Evolutionary conservation across 2,888 invertebrate species (phyloP).

Genomic region (Cyaniris semiargus): DNA sequence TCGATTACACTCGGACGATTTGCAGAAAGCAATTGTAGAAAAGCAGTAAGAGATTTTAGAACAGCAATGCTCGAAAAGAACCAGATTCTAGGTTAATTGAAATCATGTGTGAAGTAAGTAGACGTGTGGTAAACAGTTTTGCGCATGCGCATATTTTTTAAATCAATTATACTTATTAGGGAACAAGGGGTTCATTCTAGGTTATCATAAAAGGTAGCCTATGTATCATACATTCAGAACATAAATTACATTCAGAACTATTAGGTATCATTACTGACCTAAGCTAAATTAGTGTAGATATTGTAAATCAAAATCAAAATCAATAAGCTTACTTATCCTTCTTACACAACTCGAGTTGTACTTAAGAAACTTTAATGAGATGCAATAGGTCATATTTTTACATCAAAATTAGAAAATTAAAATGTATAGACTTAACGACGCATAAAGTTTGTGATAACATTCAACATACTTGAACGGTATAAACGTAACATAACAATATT

Average conservation of each 20-base stretch:
- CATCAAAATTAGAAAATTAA: not conserved
- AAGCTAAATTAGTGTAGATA: not conserved
- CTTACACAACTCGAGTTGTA: not conserved
- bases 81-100: too few relatives aligned
- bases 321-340: too few relatives aligned
- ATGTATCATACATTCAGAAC: too few relatives aligned
- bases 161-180: too few relatives aligned
- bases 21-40: slow-evolving; percentile 52
- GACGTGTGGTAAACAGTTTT: too few relatives aligned
- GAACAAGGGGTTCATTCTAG: not conserved
- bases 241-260: too few relatives aligned
- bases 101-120: too few relatives aligned
- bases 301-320: too few relatives aligned
- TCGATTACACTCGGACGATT: slow-evolving; percentile 61
- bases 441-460: slow-evolving; percentile 22
- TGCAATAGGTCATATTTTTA: not conserved
- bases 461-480: slow-evolving; percentile 40
- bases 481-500: slow-evolving; percentile 46
- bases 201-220: not conserved
- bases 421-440: not conserved
- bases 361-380: not conserved
- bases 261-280: not conserved
- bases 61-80: not conserved
- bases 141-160: too few relatives aligned
- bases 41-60: not conserved